Conservation (phyloP, 2,113 vertebrate species). For the Calyptommatus sinebrachiatus region DNA sequence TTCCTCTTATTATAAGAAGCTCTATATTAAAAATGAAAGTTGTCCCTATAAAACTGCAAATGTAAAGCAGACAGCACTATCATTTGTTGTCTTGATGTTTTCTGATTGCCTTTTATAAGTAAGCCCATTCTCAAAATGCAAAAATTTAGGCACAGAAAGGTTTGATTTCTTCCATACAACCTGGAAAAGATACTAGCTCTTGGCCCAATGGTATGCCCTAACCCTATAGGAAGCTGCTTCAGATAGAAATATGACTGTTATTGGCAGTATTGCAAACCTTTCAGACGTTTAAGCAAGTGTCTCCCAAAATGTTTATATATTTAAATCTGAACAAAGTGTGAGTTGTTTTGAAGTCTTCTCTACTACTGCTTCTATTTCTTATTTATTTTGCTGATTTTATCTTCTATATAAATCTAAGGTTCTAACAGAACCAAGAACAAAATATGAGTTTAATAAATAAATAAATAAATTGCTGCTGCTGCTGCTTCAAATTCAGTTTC, state of each 20-base stretch:
- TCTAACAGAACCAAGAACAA: not conserved
- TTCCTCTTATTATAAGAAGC: not conserved
- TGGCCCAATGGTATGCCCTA: not conserved
- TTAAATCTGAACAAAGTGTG: not conserved
- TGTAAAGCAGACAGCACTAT: slow-evolving; percentile 38
- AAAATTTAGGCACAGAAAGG: slow-evolving; percentile 39
- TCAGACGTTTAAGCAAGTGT: not conserved
- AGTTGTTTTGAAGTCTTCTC: not conserved
- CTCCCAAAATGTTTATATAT: no score
- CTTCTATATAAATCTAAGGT: not conserved
- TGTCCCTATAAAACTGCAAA: slow-evolving; percentile 44
- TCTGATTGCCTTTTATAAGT: not conserved
- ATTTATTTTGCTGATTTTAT: not conserved
- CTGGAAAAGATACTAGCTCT: not conserved
- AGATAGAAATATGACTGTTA: no score
- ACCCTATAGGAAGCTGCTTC: not conserved
- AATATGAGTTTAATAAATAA: not conserved
- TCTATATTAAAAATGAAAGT: slow-evolving; percentile 43
- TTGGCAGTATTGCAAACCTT: not conserved
- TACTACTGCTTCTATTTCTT: not conserved
- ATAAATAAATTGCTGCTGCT: not conserved
- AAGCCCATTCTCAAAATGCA: not conserved
- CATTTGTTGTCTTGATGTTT: slow-evolving; percentile 5
- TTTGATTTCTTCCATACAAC: not conserved
- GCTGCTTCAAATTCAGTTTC: not conserved